Evolutionary conservation across 2,113 vertebrate species (phyloP).

Genomic region (Larimichthys crocea): DNA sequence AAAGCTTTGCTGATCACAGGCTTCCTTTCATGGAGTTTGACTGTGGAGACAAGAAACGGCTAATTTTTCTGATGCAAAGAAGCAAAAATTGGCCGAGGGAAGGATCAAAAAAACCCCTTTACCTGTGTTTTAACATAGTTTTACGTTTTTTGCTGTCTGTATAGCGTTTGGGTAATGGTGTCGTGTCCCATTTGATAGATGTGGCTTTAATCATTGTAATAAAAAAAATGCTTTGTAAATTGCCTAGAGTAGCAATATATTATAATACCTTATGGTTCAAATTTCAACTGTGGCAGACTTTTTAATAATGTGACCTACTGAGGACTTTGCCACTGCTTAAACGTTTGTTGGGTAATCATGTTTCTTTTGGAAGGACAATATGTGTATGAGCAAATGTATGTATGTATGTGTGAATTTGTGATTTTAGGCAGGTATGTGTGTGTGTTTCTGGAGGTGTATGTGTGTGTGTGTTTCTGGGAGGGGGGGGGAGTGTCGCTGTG

Average conservation of each 20-base stretch:
- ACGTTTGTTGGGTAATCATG: slow-evolving; percentile 88
- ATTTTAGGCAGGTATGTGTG: slow-evolving; percentile 38
- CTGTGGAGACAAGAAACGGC: slow-evolving; percentile 68
- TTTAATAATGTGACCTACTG: slow-evolving; percentile 91
- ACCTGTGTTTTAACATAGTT: slow-evolving; percentile 75
- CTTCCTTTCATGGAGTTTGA: slow-evolving; percentile 74
- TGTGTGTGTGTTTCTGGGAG: slow-evolving; percentile 69
- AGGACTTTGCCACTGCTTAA: slow-evolving; percentile 91
- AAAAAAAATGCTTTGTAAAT: slow-evolving; percentile 92
- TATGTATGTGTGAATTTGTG: slow-evolving; percentile 45
- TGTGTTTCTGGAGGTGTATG: slow-evolving; percentile 34
- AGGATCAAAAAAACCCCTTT: slow-evolving; percentile 38
- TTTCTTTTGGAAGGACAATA: slow-evolving; percentile 91
- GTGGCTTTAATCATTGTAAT: slow-evolving; percentile 97
- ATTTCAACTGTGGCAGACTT: slow-evolving; percentile 93
- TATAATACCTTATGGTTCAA: slow-evolving; percentile 92
- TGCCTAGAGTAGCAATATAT: slow-evolving; percentile 98
- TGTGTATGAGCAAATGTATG: slow-evolving; percentile 73
- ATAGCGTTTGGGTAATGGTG: slow-evolving; percentile 94
- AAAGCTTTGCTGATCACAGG: slow-evolving; percentile 78
- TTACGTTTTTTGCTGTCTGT: slow-evolving; percentile 73
- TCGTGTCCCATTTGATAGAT: slow-evolving; percentile 93
- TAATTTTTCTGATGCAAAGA: slow-evolving; percentile 73
- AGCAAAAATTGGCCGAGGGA: slow-evolving; percentile 52
- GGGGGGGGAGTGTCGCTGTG: slow-evolving; percentile 77